These are phyloP conservation scores for Phocoena phocoena DNA, from an alignment of 2,113 vertebrate genomes.

Conservation along the genomic window DNA sequence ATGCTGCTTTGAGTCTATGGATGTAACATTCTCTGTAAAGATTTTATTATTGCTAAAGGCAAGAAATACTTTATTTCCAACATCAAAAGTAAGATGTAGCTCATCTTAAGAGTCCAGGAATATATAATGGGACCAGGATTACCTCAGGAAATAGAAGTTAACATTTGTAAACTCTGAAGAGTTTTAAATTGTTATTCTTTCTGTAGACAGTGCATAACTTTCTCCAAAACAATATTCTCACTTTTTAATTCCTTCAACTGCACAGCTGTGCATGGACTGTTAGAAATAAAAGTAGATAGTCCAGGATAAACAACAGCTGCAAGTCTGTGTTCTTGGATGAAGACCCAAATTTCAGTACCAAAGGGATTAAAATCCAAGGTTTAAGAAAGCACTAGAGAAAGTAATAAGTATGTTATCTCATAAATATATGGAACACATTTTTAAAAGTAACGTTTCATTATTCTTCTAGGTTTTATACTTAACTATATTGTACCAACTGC, in stretches of 20 bases:
- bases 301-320: constrained; percentile 34
- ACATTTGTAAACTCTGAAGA: constrained; percentile 51
- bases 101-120: constrained; percentile 59
- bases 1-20: constrained; percentile 46
- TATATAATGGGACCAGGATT: constrained; percentile 58
- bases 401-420: neutral
- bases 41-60: constrained; percentile 74
- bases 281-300: constrained; percentile 29
- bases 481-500: neutral
- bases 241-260: constrained; percentile 50
- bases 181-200: constrained; percentile 58
- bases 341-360: constrained; percentile 4
- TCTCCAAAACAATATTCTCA: constrained; percentile 46
- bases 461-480: neutral
- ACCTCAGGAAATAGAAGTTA: constrained; percentile 68
- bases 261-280: neutral
- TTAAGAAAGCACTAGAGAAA: neutral
- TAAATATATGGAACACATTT: neutral
- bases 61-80: constrained; percentile 73
- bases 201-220: constrained; percentile 41
- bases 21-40: constrained; percentile 61
- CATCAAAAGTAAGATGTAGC: constrained; percentile 66
- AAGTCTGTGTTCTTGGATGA: constrained; percentile 26
- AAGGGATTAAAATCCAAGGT: constrained; percentile 37
- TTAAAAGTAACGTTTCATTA: neutral